Percentiles rank a stretch among this genome's conserved stretches.
Evolutionary conservation across 2,888 invertebrate genomes (phyloP).

Genomic region (Mythimna albipuncta): DNA sequence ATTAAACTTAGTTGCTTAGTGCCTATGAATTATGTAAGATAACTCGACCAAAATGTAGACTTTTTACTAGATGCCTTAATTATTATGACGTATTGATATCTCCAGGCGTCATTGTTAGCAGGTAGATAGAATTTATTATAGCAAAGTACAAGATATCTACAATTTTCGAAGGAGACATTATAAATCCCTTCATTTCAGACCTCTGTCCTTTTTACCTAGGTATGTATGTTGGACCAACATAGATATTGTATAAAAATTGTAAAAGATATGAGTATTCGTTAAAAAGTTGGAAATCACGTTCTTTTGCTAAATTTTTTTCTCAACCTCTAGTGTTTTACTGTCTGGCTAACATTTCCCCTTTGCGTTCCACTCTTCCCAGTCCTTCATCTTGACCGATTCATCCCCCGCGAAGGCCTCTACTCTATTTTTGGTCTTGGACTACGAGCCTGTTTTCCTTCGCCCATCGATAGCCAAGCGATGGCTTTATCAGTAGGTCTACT

Average conservation of each 20-base stretch:
- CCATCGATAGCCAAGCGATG: no score
- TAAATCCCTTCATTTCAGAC: not conserved
- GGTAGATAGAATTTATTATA: constrained; percentile 24
- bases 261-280: not conserved
- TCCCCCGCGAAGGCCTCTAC: not conserved
- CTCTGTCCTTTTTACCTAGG: not conserved
- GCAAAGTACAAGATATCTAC: constrained; percentile 19
- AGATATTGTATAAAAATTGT: not conserved
- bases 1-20: constrained; percentile 24
- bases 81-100: constrained; percentile 12
- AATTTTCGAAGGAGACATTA: not conserved
- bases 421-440: not conserved
- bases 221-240: not conserved
- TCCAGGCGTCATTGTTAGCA: constrained; percentile 7
- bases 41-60: constrained; percentile 46
- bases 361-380: not conserved
- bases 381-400: not conserved
- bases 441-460: not conserved
- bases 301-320: not conserved
- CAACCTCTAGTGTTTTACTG: not conserved
- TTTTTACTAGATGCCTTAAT: constrained; percentile 29
- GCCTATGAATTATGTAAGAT: constrained; percentile 42
- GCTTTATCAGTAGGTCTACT: no score
- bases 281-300: not conserved
- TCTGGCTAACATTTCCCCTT: not conserved